A percentile compares a stretch with the other conserved stretches of the same genome.
Conservation (phyloP, 2,888 invertebrate genomes). For the Eupithecia dodoneata region DNA sequence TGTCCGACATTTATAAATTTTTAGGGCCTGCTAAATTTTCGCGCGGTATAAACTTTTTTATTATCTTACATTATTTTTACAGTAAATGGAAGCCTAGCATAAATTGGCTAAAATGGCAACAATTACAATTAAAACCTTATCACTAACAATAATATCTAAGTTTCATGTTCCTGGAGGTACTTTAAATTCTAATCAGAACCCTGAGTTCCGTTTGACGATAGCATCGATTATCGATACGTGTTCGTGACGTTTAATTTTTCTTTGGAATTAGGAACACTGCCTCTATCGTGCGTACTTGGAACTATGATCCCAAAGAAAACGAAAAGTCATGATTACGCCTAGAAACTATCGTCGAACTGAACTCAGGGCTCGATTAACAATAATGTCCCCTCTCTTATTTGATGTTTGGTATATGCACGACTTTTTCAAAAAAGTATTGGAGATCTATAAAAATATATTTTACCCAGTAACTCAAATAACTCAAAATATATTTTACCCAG, state of each 20-base stretch:
- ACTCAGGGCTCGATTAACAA: not conserved
- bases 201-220: not conserved
- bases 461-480: no score
- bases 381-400: no score
- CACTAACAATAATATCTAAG: not conserved
- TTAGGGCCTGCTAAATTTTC: not conserved
- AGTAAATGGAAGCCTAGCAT: not conserved
- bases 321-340: not conserved
- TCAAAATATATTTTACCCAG: no score
- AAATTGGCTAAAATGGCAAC: constrained; percentile 4
- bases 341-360: not conserved
- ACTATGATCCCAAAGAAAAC: not conserved
- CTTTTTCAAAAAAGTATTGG: no score
- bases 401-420: no score
- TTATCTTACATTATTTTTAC: not conserved
- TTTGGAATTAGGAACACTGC: not conserved
- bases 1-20: not conserved
- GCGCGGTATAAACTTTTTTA: not conserved
- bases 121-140: not conserved
- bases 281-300: not conserved
- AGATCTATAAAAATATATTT: no score
- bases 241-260: no score
- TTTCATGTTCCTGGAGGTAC: not conserved
- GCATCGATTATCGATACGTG: no score
- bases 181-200: not conserved